Percentiles rank a stretch among this genome's conserved stretches.
These are phyloP conservation scores for Maniola hyperantus DNA, from an alignment of 2,888 invertebrate species.

Conservation along the genomic window DNA sequence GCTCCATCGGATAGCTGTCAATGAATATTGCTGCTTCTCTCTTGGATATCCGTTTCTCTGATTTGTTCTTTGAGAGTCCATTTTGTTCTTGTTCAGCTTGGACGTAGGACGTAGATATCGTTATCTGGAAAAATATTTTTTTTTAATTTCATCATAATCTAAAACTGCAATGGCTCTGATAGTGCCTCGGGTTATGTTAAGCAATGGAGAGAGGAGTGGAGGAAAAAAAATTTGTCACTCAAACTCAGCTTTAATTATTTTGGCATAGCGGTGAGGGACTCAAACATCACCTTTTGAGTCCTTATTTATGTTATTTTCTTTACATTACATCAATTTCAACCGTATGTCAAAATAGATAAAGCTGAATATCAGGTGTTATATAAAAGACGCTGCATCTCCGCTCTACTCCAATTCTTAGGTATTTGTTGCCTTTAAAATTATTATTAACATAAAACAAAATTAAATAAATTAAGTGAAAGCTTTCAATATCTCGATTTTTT, in stretches of 20 bases:
- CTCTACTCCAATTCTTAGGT: no score
- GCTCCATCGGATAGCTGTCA: conserved; percentile 54
- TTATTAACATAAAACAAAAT: neutral
- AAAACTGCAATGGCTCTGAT: neutral
- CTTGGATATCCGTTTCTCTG: conserved; percentile 47
- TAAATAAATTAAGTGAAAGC: neutral
- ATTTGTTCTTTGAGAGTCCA: conserved; percentile 45
- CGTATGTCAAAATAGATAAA: neutral
- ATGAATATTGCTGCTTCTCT: conserved; percentile 61
- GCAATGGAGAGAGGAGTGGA: neutral
- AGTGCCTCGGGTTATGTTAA: neutral
- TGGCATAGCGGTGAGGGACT: no score
- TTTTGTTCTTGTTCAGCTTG: conserved; percentile 45
- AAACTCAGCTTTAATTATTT: no score
- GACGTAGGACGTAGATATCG: conserved; percentile 54
- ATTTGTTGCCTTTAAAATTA: no score
- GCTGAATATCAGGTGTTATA: no score
- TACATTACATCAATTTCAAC: neutral
- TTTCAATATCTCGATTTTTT: neutral
- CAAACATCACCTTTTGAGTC: no score
- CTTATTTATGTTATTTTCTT: no score
- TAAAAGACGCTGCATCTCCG: no score
- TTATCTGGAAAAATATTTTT: conserved; percentile 53
- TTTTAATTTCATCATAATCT: neutral
- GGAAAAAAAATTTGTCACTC: no score